phyloP scores from a whole-genome alignment of 2,888 invertebrate genomes.

The Hoplodrina ambigua region DNA sequence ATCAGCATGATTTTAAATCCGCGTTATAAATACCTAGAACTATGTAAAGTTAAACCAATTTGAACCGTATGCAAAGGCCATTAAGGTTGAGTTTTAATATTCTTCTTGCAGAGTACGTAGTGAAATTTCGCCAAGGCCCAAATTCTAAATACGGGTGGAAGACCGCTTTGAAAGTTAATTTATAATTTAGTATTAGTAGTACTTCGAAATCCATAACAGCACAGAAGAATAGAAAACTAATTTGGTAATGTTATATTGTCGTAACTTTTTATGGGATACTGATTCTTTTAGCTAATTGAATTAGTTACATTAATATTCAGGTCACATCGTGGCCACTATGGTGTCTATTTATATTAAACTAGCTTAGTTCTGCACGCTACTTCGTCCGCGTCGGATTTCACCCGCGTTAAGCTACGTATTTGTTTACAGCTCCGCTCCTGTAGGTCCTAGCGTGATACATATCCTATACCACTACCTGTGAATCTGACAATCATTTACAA shows the following conservation, averaged over 20 bases:
- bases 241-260: background rate
- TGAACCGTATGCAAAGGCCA: background rate
- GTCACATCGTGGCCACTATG: conserved; percentile 6
- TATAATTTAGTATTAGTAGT: background rate
- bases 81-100: background rate
- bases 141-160: conserved; percentile 6
- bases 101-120: background rate
- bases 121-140: background rate
- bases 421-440: no score
- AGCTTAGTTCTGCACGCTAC: no score
- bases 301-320: conserved; percentile 48
- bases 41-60: background rate
- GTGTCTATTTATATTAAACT: conserved; percentile 12
- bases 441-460: no score
- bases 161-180: conserved; percentile 17
- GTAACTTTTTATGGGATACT: background rate
- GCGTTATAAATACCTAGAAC: background rate
- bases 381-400: no score
- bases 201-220: background rate
- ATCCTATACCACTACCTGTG: no score
- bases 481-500: no score
- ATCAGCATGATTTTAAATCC: background rate
- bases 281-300: conserved; percentile 34
- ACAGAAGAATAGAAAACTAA: background rate
- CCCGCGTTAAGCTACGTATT: no score